Percentiles rank a stretch among this genome's conserved stretches.
Evolutionary conservation across 1,140 invertebrate species (phyloP).

Genomic region (Olivierus martensii): DNA sequence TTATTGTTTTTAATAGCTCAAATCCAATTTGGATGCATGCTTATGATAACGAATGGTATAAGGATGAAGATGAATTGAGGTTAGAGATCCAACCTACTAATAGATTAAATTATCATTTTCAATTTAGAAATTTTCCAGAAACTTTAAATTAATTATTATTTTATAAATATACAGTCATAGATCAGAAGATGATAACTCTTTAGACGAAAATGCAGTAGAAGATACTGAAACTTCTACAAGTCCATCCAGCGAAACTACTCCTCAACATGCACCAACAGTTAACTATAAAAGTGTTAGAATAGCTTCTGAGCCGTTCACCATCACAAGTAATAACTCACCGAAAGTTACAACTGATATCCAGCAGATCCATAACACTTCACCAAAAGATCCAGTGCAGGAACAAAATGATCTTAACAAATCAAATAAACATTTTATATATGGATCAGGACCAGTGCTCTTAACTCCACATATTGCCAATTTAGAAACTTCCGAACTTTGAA

Average conservation of each 20-base stretch:
- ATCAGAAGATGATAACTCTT: constrained; percentile 59
- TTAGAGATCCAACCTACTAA: constrained; percentile 5
- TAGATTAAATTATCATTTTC: not conserved
- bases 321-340: constrained; percentile 5
- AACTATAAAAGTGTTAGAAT: not conserved
- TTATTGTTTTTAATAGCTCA: constrained; percentile 32
- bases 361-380: constrained; percentile 1
- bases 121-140: constrained; percentile 6
- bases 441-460: constrained; percentile 8
- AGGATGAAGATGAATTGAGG: constrained; percentile 49
- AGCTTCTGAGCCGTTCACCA: not conserved
- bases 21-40: constrained; percentile 92
- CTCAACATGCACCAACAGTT: not conserved
- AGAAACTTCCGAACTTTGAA: constrained; percentile 16
- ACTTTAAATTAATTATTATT: constrained; percentile 4
- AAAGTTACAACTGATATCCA: constrained; percentile 1
- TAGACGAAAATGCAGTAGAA: constrained; percentile 68
- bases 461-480: constrained; percentile 15
- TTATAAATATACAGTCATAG: constrained; percentile 41
- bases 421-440: constrained; percentile 12
- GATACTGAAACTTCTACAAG: not conserved
- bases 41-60: constrained; percentile 86
- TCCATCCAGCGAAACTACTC: not conserved
- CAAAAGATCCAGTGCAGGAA: not conserved
- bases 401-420: constrained; percentile 17